These are phyloP conservation scores for Poecile montanus DNA, from an alignment of 2,797 vertebrate species.

Conservation along the genomic window DNA sequence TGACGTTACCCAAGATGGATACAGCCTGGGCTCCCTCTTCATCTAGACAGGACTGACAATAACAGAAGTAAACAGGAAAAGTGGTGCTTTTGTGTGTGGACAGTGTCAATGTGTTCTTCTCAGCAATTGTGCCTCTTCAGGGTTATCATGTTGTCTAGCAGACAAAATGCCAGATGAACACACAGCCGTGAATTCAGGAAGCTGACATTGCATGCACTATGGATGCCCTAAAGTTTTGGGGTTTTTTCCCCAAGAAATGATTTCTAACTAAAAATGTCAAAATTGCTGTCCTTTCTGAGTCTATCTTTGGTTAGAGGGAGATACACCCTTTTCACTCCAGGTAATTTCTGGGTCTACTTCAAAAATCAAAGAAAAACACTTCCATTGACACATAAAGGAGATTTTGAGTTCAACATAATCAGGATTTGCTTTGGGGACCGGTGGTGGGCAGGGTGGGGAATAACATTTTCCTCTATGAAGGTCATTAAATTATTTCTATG, in stretches of 20 bases:
- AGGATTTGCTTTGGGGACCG: background rate
- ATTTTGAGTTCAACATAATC: background rate
- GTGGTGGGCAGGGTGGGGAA: background rate
- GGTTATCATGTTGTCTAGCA: background rate
- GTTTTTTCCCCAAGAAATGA: background rate
- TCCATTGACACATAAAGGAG: background rate
- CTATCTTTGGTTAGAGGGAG: background rate
- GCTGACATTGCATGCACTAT: background rate
- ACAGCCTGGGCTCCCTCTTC: background rate
- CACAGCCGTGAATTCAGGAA: background rate
- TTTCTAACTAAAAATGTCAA: background rate
- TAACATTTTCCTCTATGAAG: background rate
- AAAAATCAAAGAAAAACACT: background rate
- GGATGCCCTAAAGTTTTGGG: background rate
- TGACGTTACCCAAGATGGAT: background rate
- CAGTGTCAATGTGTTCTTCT: background rate
- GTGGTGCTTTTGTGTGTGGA: background rate
- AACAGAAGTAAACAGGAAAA: background rate
- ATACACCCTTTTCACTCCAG: background rate
- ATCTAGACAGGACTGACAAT: background rate
- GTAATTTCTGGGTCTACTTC: background rate
- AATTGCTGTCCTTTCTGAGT: background rate
- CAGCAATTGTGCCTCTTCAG: background rate
- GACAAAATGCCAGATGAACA: background rate
- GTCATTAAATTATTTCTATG: background rate